Base-by-base conservation (phyloP, 1,140 invertebrate genomes). In the Polypedilum pembai region DNA sequence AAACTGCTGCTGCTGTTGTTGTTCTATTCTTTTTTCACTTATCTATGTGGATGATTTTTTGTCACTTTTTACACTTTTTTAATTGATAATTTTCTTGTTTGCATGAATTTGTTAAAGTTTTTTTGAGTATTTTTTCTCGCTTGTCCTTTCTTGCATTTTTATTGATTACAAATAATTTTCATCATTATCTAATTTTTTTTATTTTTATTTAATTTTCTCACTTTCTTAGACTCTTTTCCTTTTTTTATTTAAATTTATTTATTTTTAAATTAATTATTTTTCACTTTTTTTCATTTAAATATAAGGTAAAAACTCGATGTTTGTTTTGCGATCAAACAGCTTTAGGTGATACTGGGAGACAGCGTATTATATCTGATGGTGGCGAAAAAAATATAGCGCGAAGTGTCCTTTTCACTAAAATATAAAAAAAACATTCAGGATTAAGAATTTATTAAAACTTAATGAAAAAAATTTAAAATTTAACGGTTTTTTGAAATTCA, bases 281-380 rank as follows among this genome's bases (percentile, higher is more conserved):
- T 56, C 45, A 33, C 24, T 33, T 33, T n/a, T n/a, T n/a, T n/a
- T n/a, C n/a, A n/a, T n/a, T 33, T 33, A 33, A 33, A 3, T 56
- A 15, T 56, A 56, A 56, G 45, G 45, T 56, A 75, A 75, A 63
- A 63, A 69, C 76, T 75, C 80, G 80, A 80, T 81, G 78, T 80
- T 80, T 80, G 80, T 80, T 79, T 81, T 80, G 79, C 65, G 65
- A 69, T 69, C 65, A 82, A 81, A 81, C 80, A 80, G 80, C 79
- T 79, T 81, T 82, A 80, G 80, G 80, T 80, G 79, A 79, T 80
- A 82, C 80, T 81, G 80, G 80, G 79, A 81, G 80, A 80, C 20
- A 69, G 65, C 80, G 79, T 78, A 81, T 81, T 77, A 81, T 79
- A 80, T 80, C 78, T 79, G 79, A 81, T 81, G 65, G 65, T 69